Evolutionary conservation across 92 coral and sea anemone species (phyloP).

Genomic region (Epizoanthus ramosus): DNA sequence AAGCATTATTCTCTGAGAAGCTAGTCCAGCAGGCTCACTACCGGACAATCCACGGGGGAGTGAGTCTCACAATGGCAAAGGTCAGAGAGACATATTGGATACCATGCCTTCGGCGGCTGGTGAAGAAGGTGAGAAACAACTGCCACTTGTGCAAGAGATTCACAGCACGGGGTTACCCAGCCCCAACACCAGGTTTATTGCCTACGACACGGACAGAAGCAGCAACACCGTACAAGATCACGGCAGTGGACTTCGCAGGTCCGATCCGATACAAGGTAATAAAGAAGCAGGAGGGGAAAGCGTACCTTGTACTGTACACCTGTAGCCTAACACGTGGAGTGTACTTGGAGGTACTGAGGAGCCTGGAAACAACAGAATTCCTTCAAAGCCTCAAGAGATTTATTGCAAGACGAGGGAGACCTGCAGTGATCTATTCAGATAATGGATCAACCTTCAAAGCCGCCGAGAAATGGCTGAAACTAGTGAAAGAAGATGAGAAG

Average conservation of each 20-base stretch:
- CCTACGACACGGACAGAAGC: slow-evolving; percentile 38
- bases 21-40: slow-evolving; percentile 38
- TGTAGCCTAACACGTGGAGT: too few relatives aligned
- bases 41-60: slow-evolving; percentile 49
- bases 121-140: slow-evolving; percentile 20
- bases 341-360: not conserved
- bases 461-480: slow-evolving; percentile 5
- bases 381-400: not conserved
- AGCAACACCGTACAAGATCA: slow-evolving; percentile 41
- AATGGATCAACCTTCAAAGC: slow-evolving; percentile 5
- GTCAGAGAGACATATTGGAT: slow-evolving; percentile 49
- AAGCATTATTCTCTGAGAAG: slow-evolving; percentile 24
- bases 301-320: too few relatives aligned
- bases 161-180: slow-evolving; percentile 12
- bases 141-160: slow-evolving; percentile 24
- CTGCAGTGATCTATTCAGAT: not conserved
- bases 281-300: not conserved
- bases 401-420: not conserved
- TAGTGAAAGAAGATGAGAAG: not conserved
- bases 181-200: slow-evolving; percentile 44
- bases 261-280: slow-evolving; percentile 41
- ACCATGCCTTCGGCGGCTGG: slow-evolving; percentile 22
- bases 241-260: slow-evolving; percentile 57
- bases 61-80: slow-evolving; percentile 43
- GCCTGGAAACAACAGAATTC: not conserved